Conservation (phyloP, 2,888 invertebrate genomes). For the Neria commutata region DNA sequence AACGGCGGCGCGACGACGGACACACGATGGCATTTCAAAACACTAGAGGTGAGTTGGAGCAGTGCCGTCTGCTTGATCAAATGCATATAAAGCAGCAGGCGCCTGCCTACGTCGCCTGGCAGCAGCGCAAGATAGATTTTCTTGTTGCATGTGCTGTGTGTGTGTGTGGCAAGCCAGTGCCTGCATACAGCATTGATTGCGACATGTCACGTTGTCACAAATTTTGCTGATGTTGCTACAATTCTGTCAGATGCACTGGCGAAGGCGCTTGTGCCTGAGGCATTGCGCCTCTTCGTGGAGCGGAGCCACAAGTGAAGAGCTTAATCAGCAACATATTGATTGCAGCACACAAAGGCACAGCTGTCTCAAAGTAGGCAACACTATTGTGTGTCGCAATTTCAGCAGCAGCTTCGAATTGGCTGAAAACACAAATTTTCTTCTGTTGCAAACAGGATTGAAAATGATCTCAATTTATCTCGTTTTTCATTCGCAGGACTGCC, state of each 20-base stretch:
- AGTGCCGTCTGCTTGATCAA: no score
- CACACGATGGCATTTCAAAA: slow-evolving; percentile 60
- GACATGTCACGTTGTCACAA: not conserved
- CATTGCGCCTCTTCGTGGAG: not conserved
- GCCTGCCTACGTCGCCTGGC: no score
- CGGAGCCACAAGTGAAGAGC: no score
- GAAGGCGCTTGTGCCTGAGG: not conserved
- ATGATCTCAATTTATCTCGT: not conserved
- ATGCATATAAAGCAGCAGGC: no score
- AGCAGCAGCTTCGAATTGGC: not conserved
- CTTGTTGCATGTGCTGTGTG: not conserved
- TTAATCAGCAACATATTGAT: not conserved
- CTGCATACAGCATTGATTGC: no score
- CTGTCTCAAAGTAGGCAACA: not conserved
- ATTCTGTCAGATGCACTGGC: not conserved
- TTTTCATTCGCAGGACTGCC: slow-evolving; percentile 54
- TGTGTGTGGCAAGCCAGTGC: not conserved
- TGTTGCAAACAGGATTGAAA: not conserved
- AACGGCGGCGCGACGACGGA: slow-evolving; percentile 49
- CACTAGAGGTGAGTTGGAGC: slow-evolving; percentile 52
- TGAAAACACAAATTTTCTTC: not conserved
- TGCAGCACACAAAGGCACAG: not conserved
- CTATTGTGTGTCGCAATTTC: not conserved
- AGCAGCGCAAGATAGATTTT: no score
- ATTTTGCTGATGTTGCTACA: not conserved